Conservation (phyloP, 2,888 invertebrate genomes). For the Pollenia griseotomentosa region DNA sequence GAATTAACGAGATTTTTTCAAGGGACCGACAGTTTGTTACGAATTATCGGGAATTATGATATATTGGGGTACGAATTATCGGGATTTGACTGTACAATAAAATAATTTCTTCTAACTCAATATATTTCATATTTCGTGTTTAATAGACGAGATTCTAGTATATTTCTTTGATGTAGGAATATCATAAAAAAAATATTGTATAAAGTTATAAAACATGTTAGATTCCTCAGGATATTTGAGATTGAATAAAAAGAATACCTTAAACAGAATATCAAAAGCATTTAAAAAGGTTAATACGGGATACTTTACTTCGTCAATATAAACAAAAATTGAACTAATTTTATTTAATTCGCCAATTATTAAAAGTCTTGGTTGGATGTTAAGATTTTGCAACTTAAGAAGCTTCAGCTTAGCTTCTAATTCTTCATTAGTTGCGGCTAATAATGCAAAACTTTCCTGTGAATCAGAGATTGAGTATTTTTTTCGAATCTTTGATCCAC, state of each 20-base stretch:
- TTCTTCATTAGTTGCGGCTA: neutral
- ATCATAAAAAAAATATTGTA: slow-evolving; percentile 8
- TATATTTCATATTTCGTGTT: neutral
- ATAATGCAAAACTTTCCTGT: neutral
- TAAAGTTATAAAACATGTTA: slow-evolving; percentile 9
- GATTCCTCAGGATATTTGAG: slow-evolving; percentile 11
- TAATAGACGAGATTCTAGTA: neutral
- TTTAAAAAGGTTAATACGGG: slow-evolving; percentile 9
- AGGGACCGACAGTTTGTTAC: neutral
- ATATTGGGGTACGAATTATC: neutral
- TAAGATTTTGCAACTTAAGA: too few species aligned
- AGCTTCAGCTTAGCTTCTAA: neutral
- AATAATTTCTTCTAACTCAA: too few species aligned
- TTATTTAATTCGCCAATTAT: neutral
- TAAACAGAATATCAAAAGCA: neutral
- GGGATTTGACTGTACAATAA: neutral
- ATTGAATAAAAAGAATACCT: neutral
- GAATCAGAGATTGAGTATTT: neutral
- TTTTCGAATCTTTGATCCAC: neutral
- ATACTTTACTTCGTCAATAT: slow-evolving; percentile 16
- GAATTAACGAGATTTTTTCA: slow-evolving; percentile 15
- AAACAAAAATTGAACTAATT: slow-evolving; percentile 9
- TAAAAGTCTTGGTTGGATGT: neutral
- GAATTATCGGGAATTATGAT: neutral
- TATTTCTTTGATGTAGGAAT: neutral